These are phyloP conservation scores for Porites lutea DNA, from an alignment of 64 coral and sea anemone genomes.

Conservation along the genomic window DNA sequence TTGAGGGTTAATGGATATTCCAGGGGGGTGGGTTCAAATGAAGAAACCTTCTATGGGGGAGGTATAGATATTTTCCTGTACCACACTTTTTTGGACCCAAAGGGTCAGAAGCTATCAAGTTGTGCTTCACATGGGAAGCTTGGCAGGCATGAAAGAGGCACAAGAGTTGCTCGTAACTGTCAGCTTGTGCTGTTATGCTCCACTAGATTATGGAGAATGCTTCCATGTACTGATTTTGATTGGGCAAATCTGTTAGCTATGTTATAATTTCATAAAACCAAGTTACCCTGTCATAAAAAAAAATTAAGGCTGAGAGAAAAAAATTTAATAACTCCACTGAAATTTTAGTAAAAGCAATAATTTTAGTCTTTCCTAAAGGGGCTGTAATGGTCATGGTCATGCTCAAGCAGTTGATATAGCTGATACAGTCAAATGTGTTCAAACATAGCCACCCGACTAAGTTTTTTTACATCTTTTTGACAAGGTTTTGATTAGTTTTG, in stretches of 20 bases:
- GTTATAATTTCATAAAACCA: slow-evolving; percentile 15
- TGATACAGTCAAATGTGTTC: not conserved
- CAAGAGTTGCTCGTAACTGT: not conserved
- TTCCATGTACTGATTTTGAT: slow-evolving; percentile 4
- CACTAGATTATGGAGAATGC: not conserved
- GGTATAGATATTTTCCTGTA: no score
- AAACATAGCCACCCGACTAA: slow-evolving; percentile 4
- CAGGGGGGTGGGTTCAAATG: no score
- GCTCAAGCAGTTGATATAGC: slow-evolving; percentile 9
- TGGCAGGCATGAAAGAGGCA: not conserved
- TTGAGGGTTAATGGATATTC: no score
- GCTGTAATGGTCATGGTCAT: slow-evolving; percentile 11
- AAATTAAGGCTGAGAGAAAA: not conserved
- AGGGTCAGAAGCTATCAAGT: not conserved
- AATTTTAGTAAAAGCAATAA: slow-evolving; percentile 3
- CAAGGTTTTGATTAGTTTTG: slow-evolving; percentile 14
- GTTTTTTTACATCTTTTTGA: not conserved
- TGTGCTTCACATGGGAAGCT: not conserved
- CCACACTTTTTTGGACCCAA: not conserved
- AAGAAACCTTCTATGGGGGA: no score
- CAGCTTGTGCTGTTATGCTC: slow-evolving; percentile 8
- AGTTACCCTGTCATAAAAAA: slow-evolving; percentile 7
- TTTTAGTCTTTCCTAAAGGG: slow-evolving; percentile 7
- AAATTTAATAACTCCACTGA: slow-evolving; percentile 7
- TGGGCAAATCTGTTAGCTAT: slow-evolving; percentile 11